These are phyloP conservation scores for Australoheros facetus DNA, from an alignment of 2,797 vertebrate genomes.

Conservation along the genomic window DNA sequence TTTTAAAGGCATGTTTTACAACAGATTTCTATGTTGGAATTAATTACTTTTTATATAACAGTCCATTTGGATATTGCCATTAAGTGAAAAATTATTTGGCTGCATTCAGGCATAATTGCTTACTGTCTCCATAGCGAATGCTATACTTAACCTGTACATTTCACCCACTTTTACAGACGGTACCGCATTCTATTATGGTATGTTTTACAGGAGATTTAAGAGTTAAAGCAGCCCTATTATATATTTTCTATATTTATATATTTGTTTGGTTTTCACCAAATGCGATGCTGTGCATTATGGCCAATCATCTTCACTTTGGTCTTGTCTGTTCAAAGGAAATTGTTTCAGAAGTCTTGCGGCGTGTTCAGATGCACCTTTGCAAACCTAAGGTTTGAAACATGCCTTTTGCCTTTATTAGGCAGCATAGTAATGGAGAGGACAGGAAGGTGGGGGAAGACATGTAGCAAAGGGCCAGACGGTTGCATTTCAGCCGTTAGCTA, in stretches of 20 bases:
- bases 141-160: not conserved
- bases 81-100: not conserved
- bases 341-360: no score
- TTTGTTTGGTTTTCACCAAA: no score
- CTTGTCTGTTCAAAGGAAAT: no score
- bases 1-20: not conserved
- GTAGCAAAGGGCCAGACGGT: not conserved
- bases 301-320: no score
- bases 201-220: no score
- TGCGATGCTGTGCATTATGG: no score
- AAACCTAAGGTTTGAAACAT: no score
- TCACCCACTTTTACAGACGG: not conserved
- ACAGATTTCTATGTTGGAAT: not conserved
- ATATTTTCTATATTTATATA: no score
- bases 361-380: no score
- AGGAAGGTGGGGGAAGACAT: not conserved
- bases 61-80: not conserved
- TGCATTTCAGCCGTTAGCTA: not conserved
- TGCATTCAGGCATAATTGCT: not conserved
- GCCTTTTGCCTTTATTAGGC: not conserved
- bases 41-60: not conserved
- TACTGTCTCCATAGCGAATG: not conserved
- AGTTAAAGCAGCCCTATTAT: no score
- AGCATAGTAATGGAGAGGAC: not conserved
- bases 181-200: not conserved